Evolutionary conservation across 2,113 vertebrate genomes (phyloP).

Genomic region (Tylochromis polylepis): DNA sequence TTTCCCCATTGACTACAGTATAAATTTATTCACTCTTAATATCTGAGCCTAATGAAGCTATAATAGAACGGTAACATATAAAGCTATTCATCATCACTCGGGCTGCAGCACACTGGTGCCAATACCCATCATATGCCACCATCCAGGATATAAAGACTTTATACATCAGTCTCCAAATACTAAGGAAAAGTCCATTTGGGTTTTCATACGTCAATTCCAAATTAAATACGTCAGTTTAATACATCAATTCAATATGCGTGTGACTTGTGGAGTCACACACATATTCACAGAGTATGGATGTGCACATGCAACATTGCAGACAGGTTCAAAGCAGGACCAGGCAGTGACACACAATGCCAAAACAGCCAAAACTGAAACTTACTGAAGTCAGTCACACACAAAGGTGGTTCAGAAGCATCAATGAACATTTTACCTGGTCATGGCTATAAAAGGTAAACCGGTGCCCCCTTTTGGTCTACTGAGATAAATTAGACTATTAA

Average conservation of each 20-base stretch:
- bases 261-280: neutral
- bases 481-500: neutral
- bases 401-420: neutral
- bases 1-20: constrained; percentile 14
- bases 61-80: constrained; percentile 20
- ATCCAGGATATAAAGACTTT: constrained; percentile 6
- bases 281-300: neutral
- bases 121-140: constrained; percentile 9
- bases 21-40: constrained; percentile 25
- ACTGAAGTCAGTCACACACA: neutral
- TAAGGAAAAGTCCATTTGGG: neutral
- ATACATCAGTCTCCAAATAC: neutral
- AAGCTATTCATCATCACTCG: constrained; percentile 13
- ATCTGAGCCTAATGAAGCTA: constrained; percentile 21
- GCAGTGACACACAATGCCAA: neutral
- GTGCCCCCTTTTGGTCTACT: constrained; percentile 38
- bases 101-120: neutral
- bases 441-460: constrained; percentile 4
- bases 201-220: constrained; percentile 28
- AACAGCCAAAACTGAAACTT: neutral
- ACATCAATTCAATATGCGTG: too few species aligned
- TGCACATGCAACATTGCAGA: neutral
- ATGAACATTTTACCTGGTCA: neutral
- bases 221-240: too few species aligned
- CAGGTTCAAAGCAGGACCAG: neutral